Percentiles rank a stretch among this genome's conserved stretches.
These are phyloP conservation scores for Ceratitis capitata DNA, from an alignment of 1,140 invertebrate species.

Conservation along the genomic window DNA sequence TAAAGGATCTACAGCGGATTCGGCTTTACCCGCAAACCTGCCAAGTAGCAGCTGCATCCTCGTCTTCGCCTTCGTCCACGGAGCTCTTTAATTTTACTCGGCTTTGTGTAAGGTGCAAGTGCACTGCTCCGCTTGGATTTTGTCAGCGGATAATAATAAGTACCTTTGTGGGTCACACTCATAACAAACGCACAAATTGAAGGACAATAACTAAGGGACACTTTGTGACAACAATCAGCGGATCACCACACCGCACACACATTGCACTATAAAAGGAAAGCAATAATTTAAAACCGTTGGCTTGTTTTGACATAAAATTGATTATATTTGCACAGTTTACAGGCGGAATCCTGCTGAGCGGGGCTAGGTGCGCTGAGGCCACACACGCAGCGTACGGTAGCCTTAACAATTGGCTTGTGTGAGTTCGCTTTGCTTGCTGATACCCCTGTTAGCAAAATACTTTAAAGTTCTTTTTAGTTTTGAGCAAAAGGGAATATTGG, in stretches of 20 bases:
- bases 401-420: background rate
- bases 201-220: background rate
- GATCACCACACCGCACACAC: background rate
- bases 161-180: background rate
- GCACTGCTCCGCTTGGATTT: background rate
- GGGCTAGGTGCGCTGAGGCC: background rate
- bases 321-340: constrained; percentile 16
- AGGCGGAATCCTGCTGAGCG: background rate
- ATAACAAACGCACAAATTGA: background rate
- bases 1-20: background rate
- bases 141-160: background rate
- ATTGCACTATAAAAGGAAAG: background rate
- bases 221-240: background rate
- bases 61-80: background rate
- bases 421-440: too few species aligned
- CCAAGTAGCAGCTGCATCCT: background rate
- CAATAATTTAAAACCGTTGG: background rate
- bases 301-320: constrained; percentile 23
- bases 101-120: too few species aligned
- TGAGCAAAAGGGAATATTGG: too few species aligned
- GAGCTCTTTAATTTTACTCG: background rate
- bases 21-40: background rate
- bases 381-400: background rate
- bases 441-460: too few species aligned
- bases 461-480: too few species aligned